Evolutionary conservation across 1,140 invertebrate genomes (phyloP), one percentile per base, ranked within the genome.

Genomic region (Mya arenaria): DNA sequence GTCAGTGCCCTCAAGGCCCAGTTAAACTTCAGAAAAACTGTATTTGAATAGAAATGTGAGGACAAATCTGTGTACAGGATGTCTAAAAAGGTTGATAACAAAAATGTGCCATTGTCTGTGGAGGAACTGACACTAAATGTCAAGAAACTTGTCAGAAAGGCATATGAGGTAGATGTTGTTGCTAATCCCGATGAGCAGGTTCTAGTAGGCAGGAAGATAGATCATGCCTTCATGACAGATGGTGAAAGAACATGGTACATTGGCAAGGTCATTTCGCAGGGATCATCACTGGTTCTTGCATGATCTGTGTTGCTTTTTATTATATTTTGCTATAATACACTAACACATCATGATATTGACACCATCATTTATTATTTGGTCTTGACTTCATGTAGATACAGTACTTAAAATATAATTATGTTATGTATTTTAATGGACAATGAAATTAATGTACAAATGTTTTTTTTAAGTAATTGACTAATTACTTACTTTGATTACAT

Each of bases 181-280:
- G n/a, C 10, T 25, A 34, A 68, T 2, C 65, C 36, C 23, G 25
- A 44, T 6, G 34, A 23, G 65, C 13, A 34, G 44, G 19, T 68
- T 13, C 65, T 68, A 13, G 25, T 25, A 23, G 37, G 65, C 15
- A 68, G 44, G 37, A 41, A 25, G 17, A 25, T 68, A n/a, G 28
- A 41, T 19, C 65, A 68, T 25, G 23, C 17, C 15, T 68, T 68
- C 25, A 41, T 39, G 15, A 23, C 13, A 68, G 65, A 68, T 68
- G 65, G 65, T 6, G 36, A 68, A 39, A 17, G 17, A 15, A 34
- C 17, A 17, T 62, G 58, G 75, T 78, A 19, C 13, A 52, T 66
- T 60, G 75, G 75, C 17, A 52, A 23, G 23, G 75, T 78, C 1
- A 78, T 78, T 13, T 78, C 75, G 25, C 62, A 78, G 62, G 75